phyloP scores from a whole-genome alignment of 2,888 invertebrate species.

The Hypomecis punctinalis region DNA sequence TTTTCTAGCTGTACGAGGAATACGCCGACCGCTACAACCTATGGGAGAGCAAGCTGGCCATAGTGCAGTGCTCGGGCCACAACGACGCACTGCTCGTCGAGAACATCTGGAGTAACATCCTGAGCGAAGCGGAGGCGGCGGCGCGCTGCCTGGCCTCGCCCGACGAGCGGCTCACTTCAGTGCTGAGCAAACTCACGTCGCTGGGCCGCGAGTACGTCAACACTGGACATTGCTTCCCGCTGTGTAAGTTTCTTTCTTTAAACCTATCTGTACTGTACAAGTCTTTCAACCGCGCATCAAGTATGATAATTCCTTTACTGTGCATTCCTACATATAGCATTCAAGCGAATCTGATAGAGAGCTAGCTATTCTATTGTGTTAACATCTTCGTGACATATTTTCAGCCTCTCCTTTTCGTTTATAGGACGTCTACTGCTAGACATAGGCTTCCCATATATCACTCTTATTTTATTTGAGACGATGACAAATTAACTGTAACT shows the following conservation, averaged over 20 bases:
- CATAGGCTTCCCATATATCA: too few relatives aligned
- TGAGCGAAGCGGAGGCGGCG: conserved; percentile 85
- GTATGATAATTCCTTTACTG: too few relatives aligned
- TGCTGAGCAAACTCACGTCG: conserved; percentile 90
- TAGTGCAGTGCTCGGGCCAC: conserved; percentile 97
- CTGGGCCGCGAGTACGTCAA: conserved; percentile 92
- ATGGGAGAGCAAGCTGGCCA: conserved; percentile 97
- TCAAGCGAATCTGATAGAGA: too few relatives aligned
- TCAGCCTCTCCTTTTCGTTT: too few relatives aligned
- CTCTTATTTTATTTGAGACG: too few relatives aligned
- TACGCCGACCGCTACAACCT: conserved; percentile 96
- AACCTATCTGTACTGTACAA: not conserved
- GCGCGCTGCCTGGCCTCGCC: conserved; percentile 73
- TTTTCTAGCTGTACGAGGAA: conserved; percentile 91
- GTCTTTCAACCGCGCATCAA: too few relatives aligned
- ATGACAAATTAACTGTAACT: too few relatives aligned
- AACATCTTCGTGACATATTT: too few relatives aligned
- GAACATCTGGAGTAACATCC: conserved; percentile 95
- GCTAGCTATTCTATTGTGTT: too few relatives aligned
- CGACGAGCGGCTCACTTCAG: conserved; percentile 86
- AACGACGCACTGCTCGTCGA: conserved; percentile 95
- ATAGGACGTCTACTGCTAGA: too few relatives aligned
- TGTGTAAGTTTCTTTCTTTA: conserved; percentile 84
- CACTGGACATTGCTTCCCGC: conserved; percentile 94
- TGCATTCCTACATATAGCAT: too few relatives aligned